Evolutionary conservation across 2,113 vertebrate species (phyloP).

Genomic region (Ophiodon elongatus): DNA sequence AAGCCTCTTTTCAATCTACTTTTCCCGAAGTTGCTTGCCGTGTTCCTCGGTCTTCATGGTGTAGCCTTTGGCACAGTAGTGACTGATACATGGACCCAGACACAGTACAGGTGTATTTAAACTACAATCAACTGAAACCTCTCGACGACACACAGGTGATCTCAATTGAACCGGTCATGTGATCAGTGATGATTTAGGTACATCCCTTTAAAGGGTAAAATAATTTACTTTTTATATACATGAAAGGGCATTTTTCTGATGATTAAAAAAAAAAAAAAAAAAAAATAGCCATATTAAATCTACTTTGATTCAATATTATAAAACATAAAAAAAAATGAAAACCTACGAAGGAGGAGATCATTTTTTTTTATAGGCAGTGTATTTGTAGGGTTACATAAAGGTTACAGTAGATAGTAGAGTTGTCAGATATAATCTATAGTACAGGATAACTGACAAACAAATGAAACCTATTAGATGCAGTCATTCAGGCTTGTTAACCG

Average conservation of each 20-base stretch:
- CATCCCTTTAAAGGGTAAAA: background rate
- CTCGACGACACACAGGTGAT: background rate
- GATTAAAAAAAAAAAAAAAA: background rate
- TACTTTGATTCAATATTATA: background rate
- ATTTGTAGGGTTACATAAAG: background rate
- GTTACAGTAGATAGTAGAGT: background rate
- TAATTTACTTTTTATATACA: background rate
- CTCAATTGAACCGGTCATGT: background rate
- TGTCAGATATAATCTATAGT: background rate
- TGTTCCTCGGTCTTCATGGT: no score
- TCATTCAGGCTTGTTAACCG: background rate
- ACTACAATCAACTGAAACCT: background rate
- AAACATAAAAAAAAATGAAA: background rate
- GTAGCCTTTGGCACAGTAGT: background rate
- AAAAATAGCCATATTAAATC: background rate
- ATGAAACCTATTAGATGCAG: background rate
- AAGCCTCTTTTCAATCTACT: no score
- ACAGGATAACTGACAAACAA: constrained; percentile 5
- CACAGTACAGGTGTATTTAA: background rate
- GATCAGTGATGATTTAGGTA: background rate
- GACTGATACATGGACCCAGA: no score
- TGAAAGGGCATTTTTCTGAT: background rate
- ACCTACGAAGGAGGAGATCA: no score
- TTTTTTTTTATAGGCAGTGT: background rate
- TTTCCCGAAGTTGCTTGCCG: background rate